Evolutionary conservation across 2,113 vertebrate species (phyloP).

Genomic region (Seriola aureovittata): DNA sequence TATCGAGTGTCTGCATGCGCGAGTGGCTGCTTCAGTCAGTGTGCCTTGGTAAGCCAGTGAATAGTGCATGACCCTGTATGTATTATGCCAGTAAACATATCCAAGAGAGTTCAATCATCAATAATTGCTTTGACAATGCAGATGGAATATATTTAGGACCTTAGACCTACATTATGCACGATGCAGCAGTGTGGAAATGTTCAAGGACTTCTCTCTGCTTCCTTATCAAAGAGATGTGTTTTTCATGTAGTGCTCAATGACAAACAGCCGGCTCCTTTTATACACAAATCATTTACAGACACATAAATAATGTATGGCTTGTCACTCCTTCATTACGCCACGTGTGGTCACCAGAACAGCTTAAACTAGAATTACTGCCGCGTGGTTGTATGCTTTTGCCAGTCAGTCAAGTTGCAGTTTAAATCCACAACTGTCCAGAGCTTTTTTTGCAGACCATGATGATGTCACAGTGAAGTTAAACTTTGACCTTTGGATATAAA

Average conservation of each 20-base stretch:
- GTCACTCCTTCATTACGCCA: constrained; percentile 14
- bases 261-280: constrained; percentile 37
- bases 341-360: constrained; percentile 13
- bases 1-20: background rate
- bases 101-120: constrained; percentile 47
- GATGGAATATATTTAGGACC: constrained; percentile 42
- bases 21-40: background rate
- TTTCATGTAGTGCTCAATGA: constrained; percentile 29
- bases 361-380: background rate
- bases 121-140: constrained; percentile 28
- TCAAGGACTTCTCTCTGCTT: constrained; percentile 46
- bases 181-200: constrained; percentile 16
- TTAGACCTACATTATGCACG: constrained; percentile 42
- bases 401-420: no score
- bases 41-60: constrained; percentile 31
- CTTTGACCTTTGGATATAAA: no score
- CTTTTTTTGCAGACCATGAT: no score
- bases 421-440: no score
- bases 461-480: no score
- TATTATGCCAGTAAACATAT: constrained; percentile 56
- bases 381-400: no score
- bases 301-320: constrained; percentile 47
- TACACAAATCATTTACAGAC: constrained; percentile 46
- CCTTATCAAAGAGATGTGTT: constrained; percentile 53
- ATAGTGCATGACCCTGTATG: constrained; percentile 42